These are phyloP conservation scores for Hypothenemus hampei DNA, from an alignment of 1,140 invertebrate species.

Conservation along the genomic window DNA sequence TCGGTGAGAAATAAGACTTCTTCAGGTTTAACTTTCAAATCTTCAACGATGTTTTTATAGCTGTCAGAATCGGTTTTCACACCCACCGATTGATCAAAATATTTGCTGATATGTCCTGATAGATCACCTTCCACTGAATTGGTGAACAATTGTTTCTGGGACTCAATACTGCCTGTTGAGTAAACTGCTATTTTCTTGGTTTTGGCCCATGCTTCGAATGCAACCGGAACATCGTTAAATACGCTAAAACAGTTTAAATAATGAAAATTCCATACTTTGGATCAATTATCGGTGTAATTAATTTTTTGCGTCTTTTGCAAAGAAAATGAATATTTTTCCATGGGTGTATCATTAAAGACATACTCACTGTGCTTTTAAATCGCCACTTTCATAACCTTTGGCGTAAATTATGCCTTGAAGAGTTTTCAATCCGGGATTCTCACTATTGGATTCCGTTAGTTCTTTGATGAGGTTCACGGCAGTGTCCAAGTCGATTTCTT, in stretches of 20 bases:
- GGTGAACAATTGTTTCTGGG: conserved; percentile 83
- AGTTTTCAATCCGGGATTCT: conserved; percentile 74
- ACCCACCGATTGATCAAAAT: conserved; percentile 82
- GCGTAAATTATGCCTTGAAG: conserved; percentile 87
- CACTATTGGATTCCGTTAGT: conserved; percentile 73
- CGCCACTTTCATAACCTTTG: conserved; percentile 70
- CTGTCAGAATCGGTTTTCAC: conserved; percentile 67
- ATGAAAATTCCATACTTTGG: too few relatives aligned
- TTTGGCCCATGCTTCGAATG: conserved; percentile 66
- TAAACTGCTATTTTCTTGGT: conserved; percentile 78
- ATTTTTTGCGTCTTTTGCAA: background rate
- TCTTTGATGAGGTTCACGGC: conserved; percentile 65
- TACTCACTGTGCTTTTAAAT: conserved; percentile 85
- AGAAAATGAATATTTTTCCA: background rate
- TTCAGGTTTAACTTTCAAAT: conserved; percentile 57
- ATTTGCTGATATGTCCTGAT: conserved; percentile 64
- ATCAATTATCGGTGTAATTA: background rate
- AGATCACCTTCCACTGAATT: conserved; percentile 75
- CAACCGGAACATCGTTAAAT: conserved; percentile 44
- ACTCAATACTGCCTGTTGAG: conserved; percentile 86
- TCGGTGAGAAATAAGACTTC: conserved; percentile 84
- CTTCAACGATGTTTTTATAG: conserved; percentile 69
- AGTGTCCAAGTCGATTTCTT: conserved; percentile 55
- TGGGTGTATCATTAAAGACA: background rate
- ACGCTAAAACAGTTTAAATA: conserved; percentile 17